phyloP scores from a whole-genome alignment of 2,797 vertebrate species.

The Sphaeramia orbicularis region DNA sequence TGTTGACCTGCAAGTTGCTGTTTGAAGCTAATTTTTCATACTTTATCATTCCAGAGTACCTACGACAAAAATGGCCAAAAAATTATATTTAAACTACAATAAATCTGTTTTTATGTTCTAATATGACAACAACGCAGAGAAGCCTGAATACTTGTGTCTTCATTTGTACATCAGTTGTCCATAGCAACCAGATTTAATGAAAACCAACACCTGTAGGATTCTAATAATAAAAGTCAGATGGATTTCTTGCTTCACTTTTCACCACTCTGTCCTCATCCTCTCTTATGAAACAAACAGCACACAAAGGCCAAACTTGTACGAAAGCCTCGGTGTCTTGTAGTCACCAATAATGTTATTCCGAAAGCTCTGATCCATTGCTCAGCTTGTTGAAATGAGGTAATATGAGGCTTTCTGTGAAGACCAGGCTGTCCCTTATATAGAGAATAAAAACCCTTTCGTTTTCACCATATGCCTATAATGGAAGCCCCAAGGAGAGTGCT shows the following conservation, averaged over 20 bases:
- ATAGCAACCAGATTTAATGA: constrained; percentile 1
- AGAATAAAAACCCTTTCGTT: constrained; percentile 18
- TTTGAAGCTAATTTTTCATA: neutral
- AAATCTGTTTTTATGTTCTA: neutral
- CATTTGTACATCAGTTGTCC: neutral
- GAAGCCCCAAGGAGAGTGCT: constrained; percentile 6
- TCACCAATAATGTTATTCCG: constrained; percentile 3
- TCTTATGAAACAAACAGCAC: constrained; percentile 11
- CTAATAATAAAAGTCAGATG: constrained; percentile 5
- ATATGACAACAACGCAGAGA: neutral
- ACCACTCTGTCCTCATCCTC: neutral
- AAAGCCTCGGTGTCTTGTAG: neutral
- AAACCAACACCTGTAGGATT: constrained; percentile 2
- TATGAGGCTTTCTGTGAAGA: constrained; percentile 12
- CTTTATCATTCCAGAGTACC: constrained; percentile 22
- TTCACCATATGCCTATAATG: constrained; percentile 13
- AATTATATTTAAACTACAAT: neutral
- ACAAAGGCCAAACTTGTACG: constrained; percentile 8
- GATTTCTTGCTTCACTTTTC: neutral
- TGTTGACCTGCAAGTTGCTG: too few species aligned
- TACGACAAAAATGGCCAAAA: constrained; percentile 1
- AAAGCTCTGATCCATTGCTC: constrained; percentile 11
- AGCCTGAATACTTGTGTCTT: constrained; percentile 1
- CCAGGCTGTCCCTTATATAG: constrained; percentile 24
- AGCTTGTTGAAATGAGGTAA: constrained; percentile 14